Base-by-base conservation (phyloP, 2,797 vertebrate genomes). In the Hylomyscus alleni region DNA sequence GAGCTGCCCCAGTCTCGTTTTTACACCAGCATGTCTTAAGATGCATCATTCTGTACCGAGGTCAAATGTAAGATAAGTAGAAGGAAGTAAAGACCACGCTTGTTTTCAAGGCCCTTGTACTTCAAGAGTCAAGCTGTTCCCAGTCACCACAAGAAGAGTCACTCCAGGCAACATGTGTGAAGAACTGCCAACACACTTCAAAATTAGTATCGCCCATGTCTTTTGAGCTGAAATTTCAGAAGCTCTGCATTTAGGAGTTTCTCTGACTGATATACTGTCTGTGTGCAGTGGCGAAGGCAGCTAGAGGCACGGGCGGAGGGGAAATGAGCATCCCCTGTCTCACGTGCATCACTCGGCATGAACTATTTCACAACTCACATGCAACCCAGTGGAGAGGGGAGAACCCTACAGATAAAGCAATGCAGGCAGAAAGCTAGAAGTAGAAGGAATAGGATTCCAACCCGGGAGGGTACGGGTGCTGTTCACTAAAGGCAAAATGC, bases 271-370 rank as follows among this genome's bases (percentile, higher is more conserved):
- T 22, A 81, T 8, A 4, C 6, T 52, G 56, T 58, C 31, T 37
- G 31, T 9, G 50, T 58, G 31, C 50, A 77, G 22, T 19, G 8
- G 56, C 4, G 4, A 34, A 15, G 1, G 8, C 47, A 65, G 76
- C 22, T 47, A 13, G 26, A 58, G 58, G 29, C 6, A 17, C 3
- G 14, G 62, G 17, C 4, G 0, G 29, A 0, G 0, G 1, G 6
- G 4, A 15, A 15, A 0, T 0, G 15, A 75, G 31, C 12, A 14
- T 1, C 12, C 17, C 1, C 20, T 14, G 31, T 2, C 50, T 58
- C 14, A 10, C 6, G 65, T 31, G 15, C 11, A 24, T 13, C n/a
- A 10, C 0, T 1, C 6, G 1, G 0, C n/a, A 9, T 10, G 34
- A 17, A 58, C 47, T 13, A 20, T 6, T 37, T 54, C n/a, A 37